Base-by-base conservation (phyloP, 2,888 invertebrate genomes). In the Metallyticus violacea region DNA sequence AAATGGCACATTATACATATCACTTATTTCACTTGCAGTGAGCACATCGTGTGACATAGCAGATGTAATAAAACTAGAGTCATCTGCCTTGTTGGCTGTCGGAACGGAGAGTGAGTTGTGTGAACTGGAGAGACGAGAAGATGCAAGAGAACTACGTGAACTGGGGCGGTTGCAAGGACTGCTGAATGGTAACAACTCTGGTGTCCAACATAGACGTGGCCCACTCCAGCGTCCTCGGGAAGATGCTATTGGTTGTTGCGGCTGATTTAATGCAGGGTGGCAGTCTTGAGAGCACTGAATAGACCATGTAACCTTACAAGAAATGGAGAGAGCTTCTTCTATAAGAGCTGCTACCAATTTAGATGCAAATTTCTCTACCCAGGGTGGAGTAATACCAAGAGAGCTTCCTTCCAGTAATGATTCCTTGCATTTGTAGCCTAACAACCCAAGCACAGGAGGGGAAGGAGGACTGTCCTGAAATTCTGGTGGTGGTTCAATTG, bases 41-140 rank as follows among this genome's bases (percentile, higher is more conserved):
- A 97, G 92, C 2, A 96, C 96, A 90, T 97, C 97, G 90, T 97
- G 97, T 0, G 97, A 97, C 93, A 97, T 97, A 62, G 97, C 97
- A 90, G 97, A 97, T 0, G 97, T 97, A 89, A 97, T 97, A 91
- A 97, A 97, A 90, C 95, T 96, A 26, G 97, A 97, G 91, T 97
- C 97, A 90, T 97, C 97, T 1, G 94, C 95, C 92, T 95, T 96
- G 90, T 96, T 95, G 88, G 95, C 94, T 26, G 94, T 94, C 25
- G 94, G 93, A 79, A 94, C 93, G 88, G 96, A 95, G 87, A 97
- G 93, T 0, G 97, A 97, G 91, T 97, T 97, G 91, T 97, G 97
- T 87, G 97, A 97, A 90, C 96, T 97, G 81, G 97, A 97, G 26
- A 97, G 93, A 3, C 97, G 94, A n/a, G 94, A 94, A 6, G 96